Conservation (phyloP, 2,113 vertebrate genomes). For the Forbesichthys agassizii region DNA sequence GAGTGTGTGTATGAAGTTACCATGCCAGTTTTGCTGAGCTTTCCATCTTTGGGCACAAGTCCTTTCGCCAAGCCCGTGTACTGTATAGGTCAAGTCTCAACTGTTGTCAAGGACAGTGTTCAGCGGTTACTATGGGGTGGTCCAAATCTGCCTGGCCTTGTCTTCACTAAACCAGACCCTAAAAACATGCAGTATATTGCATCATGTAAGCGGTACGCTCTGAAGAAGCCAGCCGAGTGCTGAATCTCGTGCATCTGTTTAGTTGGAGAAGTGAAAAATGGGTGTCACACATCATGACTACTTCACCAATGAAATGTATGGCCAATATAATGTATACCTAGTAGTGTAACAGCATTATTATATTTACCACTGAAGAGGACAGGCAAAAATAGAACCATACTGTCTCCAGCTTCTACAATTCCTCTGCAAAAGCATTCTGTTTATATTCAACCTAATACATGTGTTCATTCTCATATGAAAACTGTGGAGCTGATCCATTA, state of each 20-base stretch:
- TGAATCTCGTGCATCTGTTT: slow-evolving; percentile 75
- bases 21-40: slow-evolving; percentile 74
- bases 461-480: too few relatives aligned
- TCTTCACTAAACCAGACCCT: slow-evolving; percentile 72
- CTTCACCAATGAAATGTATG: background rate
- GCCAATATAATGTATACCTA: background rate
- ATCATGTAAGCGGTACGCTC: too few relatives aligned
- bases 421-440: slow-evolving; percentile 59
- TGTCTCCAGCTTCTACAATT: slow-evolving; percentile 55
- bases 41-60: slow-evolving; percentile 68
- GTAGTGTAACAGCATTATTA: slow-evolving; percentile 1
- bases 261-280: background rate
- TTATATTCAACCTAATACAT: slow-evolving; percentile 29
- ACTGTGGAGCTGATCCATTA: too few relatives aligned
- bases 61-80: slow-evolving; percentile 40
- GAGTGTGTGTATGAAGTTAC: slow-evolving; percentile 64
- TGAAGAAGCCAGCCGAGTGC: slow-evolving; percentile 34
- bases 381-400: slow-evolving; percentile 58
- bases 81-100: too few relatives aligned
- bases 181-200: slow-evolving; percentile 57
- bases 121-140: background rate
- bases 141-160: slow-evolving; percentile 1
- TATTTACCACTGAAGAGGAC: slow-evolving; percentile 69
- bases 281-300: too few relatives aligned
- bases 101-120: too few relatives aligned